These are phyloP conservation scores for Turritopsis rubra DNA, from an alignment of 30 jellyfish, hydroid and myxozoan species.

Conservation along the genomic window DNA sequence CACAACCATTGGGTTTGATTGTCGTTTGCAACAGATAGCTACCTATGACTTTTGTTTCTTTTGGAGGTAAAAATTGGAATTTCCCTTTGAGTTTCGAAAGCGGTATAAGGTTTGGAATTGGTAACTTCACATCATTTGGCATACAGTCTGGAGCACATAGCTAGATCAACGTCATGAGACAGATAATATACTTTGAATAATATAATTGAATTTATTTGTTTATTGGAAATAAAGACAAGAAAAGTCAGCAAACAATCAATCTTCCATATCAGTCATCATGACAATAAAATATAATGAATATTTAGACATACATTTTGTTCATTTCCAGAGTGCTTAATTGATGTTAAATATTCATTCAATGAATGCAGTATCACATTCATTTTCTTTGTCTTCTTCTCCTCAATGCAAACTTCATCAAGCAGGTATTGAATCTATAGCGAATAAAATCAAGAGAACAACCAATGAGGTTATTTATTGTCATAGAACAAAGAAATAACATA, in stretches of 20 bases:
- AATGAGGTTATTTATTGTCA: neutral
- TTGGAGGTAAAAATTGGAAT: conserved; percentile 55
- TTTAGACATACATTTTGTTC: conserved; percentile 42
- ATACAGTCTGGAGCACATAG: conserved; percentile 21
- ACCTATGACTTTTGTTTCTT: conserved; percentile 63
- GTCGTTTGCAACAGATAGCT: conserved; percentile 64
- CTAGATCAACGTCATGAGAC: neutral
- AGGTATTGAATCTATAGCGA: conserved; percentile 52
- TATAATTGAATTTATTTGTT: conserved; percentile 28
- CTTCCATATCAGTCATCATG: too few species aligned
- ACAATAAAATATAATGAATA: neutral
- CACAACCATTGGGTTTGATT: conserved; percentile 48
- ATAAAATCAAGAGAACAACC: neutral
- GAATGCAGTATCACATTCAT: conserved; percentile 52
- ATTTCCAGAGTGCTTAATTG: conserved; percentile 30
- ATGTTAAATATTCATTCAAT: conserved; percentile 38
- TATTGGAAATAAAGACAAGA: too few species aligned
- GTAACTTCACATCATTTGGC: conserved; percentile 51
- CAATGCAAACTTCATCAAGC: conserved; percentile 58
- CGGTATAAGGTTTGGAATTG: conserved; percentile 49
- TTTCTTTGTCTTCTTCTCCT: conserved; percentile 35
- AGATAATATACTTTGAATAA: conserved; percentile 3
- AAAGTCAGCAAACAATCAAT: neutral
- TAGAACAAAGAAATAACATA: neutral
- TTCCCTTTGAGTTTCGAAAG: conserved; percentile 55